Base-by-base conservation (phyloP, 2,888 invertebrate species). In the Pediacus dermestoides region DNA sequence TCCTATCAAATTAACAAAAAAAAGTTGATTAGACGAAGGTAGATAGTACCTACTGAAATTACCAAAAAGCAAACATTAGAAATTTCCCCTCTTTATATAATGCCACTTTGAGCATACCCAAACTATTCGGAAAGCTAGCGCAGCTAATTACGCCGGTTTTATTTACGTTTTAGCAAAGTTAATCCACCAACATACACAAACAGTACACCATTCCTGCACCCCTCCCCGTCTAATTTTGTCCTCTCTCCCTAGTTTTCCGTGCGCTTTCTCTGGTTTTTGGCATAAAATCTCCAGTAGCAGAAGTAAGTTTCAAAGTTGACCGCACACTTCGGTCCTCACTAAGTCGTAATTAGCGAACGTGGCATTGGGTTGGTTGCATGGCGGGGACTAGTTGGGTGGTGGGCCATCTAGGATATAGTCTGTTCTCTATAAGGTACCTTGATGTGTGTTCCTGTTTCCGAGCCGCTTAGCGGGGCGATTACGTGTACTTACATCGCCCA, bases 381-480 rank as follows among this genome's bases (percentile, higher is more conserved):
- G n/a, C n/a, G n/a, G n/a, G n/a, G n/a, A n/a, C n/a, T n/a, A n/a
- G n/a, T n/a, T n/a, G n/a, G n/a, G n/a, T n/a, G n/a, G n/a, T n/a
- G n/a, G n/a, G n/a, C n/a, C n/a, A n/a, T n/a, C n/a, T n/a, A n/a
- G n/a, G n/a, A n/a, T n/a, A n/a, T n/a, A n/a, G 16, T 15, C 4
- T 7, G 7, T 7, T 23, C 7, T 23, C 21, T 4, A 23, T 25
- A 21, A 4, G 10, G n/a, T 31, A 33, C 34, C 34, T 33, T 41
- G 36, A 39, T 37, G 34, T 42, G 42, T 42, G 38, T 47, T 46
- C 42, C 44, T 47, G 41, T 46, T 52, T 52, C 47, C 52, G 48
- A 49, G 49, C 47, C 52, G 47, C 49, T 52, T 52, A 49, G 49
- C 41, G 44, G 47, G 36, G 45, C 48, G 51, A 51, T 51, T 51